Conservation (phyloP, 1,140 invertebrate species). For the Neodiprion virginianus region DNA sequence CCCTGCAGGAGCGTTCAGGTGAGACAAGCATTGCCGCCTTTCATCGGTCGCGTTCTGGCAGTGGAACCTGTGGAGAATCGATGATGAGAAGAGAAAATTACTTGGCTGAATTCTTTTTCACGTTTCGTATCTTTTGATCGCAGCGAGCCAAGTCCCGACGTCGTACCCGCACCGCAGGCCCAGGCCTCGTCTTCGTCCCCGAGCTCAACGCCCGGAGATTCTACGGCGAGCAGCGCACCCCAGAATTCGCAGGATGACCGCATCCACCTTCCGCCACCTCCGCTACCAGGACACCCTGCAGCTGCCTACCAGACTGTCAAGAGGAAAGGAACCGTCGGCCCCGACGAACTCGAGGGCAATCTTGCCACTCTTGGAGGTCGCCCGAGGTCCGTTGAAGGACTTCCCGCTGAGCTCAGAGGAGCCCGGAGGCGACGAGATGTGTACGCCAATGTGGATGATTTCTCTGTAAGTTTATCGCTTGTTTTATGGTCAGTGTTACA, state of each 20-base stretch:
- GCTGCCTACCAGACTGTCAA: conserved; percentile 81
- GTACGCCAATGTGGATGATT: conserved; percentile 33
- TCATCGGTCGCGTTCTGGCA: not conserved
- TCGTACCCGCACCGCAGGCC: conserved; percentile 79
- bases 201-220: conserved; percentile 67
- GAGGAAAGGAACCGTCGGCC: conserved; percentile 74
- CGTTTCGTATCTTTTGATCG: conserved; percentile 34
- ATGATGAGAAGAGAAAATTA: not conserved
- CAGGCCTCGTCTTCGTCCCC: conserved; percentile 72
- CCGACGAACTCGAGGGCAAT: conserved; percentile 77
- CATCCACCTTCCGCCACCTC: conserved; percentile 80
- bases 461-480: conserved; percentile 41
- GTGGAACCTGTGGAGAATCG: not conserved
- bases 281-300: conserved; percentile 76
- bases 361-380: conserved; percentile 82
- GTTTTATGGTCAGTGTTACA: not conserved
- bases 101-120: not conserved
- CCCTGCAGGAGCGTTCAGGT: conserved; percentile 77
- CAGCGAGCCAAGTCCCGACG: conserved; percentile 78
- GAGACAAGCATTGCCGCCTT: conserved; percentile 9
- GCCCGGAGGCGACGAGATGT: conserved; percentile 67
- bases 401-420: conserved; percentile 74
- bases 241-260: conserved; percentile 71
- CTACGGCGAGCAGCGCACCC: conserved; percentile 68
- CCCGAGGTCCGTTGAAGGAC: conserved; percentile 80